phyloP scores from a whole-genome alignment of 2,888 invertebrate species.

The Acronicta aceris region DNA sequence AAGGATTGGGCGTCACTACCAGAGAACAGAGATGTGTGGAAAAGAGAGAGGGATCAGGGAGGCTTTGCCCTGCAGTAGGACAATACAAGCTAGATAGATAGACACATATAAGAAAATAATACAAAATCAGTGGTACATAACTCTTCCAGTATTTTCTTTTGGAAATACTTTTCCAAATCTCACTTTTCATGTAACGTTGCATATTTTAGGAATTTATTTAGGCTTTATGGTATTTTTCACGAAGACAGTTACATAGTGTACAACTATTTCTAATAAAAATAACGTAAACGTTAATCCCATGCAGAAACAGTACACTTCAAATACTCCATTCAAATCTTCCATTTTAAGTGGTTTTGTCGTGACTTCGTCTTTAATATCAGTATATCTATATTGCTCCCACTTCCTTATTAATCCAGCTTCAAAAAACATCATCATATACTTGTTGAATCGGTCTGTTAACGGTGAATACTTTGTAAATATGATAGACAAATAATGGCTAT shows the following conservation, averaged over 20 bases:
- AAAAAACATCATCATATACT: conserved; percentile 70
- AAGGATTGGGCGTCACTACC: no score
- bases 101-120: conserved; percentile 13
- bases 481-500: conserved; percentile 78
- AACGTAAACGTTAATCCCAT: conserved; percentile 59
- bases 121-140: not conserved
- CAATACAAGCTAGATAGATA: no score
- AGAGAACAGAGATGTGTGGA: no score
- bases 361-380: conserved; percentile 76
- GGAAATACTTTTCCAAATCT: not conserved
- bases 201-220: not conserved
- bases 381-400: conserved; percentile 81
- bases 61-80: no score
- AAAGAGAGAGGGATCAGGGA: no score
- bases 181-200: not conserved
- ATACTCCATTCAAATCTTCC: conserved; percentile 74
- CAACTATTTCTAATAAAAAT: conserved; percentile 72
- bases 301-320: conserved; percentile 67
- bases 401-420: conserved; percentile 82
- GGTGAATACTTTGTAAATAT: conserved; percentile 75
- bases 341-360: conserved; percentile 71
- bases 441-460: conserved; percentile 70
- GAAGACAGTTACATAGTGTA: conserved; percentile 46
- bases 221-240: not conserved
- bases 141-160: not conserved